These are phyloP conservation scores for Battus philenor DNA, from an alignment of 1,140 invertebrate species.

Conservation along the genomic window DNA sequence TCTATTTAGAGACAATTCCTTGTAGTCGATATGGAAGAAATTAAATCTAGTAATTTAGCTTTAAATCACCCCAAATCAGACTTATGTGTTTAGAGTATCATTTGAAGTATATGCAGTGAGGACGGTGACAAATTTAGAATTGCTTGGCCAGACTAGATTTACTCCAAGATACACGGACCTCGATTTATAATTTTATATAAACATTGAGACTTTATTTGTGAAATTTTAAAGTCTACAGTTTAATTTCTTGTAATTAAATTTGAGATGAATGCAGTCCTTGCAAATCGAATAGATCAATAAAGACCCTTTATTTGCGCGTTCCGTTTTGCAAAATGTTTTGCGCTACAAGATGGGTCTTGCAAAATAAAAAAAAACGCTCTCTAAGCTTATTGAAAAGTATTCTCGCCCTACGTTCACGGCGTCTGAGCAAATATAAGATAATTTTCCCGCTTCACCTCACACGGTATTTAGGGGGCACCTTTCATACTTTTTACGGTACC, in stretches of 20 bases:
- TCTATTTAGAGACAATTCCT: too few relatives aligned
- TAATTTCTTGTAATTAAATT: slow-evolving; percentile 10
- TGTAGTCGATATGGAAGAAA: too few relatives aligned
- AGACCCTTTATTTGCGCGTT: slow-evolving; percentile 61
- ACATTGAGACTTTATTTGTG: too few relatives aligned
- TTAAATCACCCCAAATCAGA: too few relatives aligned
- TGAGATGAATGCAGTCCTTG: slow-evolving; percentile 4
- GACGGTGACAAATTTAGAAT: too few relatives aligned
- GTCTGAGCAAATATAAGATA: slow-evolving; percentile 74
- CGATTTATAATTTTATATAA: too few relatives aligned
- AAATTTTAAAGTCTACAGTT: background rate
- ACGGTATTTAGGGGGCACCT: slow-evolving; percentile 72
- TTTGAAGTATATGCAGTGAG: too few relatives aligned
- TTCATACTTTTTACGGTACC: slow-evolving; percentile 67
- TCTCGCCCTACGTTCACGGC: slow-evolving; percentile 69
- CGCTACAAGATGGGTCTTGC: slow-evolving; percentile 54
- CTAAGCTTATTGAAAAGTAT: slow-evolving; percentile 75
- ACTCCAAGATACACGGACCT: too few relatives aligned
- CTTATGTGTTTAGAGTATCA: too few relatives aligned
- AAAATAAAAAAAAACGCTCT: slow-evolving; percentile 61
- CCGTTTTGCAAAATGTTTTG: slow-evolving; percentile 41
- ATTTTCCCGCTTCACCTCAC: slow-evolving; percentile 69
- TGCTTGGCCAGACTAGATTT: too few relatives aligned
- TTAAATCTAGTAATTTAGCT: too few relatives aligned
- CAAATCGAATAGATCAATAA: slow-evolving; percentile 46